These are phyloP conservation scores for Acanthosepion lycidas DNA, from an alignment of 2,888 invertebrate genomes.

Conservation along the genomic window DNA sequence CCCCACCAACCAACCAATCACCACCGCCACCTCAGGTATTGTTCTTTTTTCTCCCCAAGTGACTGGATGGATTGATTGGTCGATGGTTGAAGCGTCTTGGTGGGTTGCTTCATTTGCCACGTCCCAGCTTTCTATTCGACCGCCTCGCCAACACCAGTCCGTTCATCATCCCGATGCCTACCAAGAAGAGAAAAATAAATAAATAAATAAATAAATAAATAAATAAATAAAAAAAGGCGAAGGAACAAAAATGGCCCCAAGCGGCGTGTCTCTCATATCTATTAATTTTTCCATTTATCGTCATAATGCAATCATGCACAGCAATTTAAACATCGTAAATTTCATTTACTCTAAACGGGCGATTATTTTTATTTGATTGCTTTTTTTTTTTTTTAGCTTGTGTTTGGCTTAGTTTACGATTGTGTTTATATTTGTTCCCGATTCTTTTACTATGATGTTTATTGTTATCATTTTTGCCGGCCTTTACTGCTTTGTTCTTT, in stretches of 20 bases:
- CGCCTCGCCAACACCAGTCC: not conserved
- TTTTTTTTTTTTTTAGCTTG: not conserved
- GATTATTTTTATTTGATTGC: slow-evolving; percentile 35
- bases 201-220: not conserved
- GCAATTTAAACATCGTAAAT: slow-evolving; percentile 46
- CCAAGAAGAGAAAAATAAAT: not conserved
- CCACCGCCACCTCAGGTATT: too few relatives aligned
- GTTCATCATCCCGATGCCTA: not conserved
- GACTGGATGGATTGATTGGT: not conserved
- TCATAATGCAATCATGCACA: slow-evolving; percentile 38
- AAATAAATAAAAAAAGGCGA: not conserved
- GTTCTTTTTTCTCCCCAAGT: not conserved
- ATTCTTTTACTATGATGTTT: not conserved
- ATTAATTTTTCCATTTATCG: slow-evolving; percentile 46
- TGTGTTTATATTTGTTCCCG: not conserved
- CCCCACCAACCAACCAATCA: too few relatives aligned
- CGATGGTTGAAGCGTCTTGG: not conserved
- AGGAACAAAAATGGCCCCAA: not conserved
- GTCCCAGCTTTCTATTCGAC: not conserved
- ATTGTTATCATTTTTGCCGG: not conserved
- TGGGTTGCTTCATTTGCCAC: not conserved
- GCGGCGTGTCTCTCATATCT: slow-evolving; percentile 40
- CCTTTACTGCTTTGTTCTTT: not conserved
- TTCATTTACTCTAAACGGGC: slow-evolving; percentile 45
- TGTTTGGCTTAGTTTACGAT: not conserved